Evolutionary conservation across 2,888 invertebrate genomes (phyloP).

Genomic region (Strigamia transsilvanica): DNA sequence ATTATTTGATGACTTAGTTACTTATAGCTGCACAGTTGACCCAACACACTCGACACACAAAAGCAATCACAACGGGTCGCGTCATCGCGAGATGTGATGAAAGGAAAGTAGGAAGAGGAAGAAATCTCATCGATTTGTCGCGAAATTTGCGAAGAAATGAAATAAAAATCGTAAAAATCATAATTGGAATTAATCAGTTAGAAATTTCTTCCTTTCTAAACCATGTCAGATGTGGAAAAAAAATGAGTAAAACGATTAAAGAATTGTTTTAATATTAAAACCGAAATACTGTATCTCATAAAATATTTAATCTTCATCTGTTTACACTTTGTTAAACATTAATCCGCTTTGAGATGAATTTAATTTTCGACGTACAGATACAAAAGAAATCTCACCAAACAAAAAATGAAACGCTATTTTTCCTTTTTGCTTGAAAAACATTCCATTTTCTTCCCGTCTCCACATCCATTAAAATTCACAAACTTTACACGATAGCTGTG

Average conservation of each 20-base stretch:
- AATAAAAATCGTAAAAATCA: background rate
- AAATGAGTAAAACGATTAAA: too few relatives aligned
- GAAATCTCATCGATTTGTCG: background rate
- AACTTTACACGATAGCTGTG: background rate
- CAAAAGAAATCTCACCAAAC: background rate
- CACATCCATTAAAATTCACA: conserved; percentile 4
- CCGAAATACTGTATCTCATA: too few relatives aligned
- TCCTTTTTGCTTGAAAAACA: background rate
- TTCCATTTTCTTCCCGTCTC: background rate
- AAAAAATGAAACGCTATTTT: background rate
- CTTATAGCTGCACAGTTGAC: background rate
- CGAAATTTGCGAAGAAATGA: background rate
- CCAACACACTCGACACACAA: background rate
- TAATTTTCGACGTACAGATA: too few relatives aligned
- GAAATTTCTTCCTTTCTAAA: too few relatives aligned
- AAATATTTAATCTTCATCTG: too few relatives aligned
- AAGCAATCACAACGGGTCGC: background rate
- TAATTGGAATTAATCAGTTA: too few relatives aligned
- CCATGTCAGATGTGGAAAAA: too few relatives aligned
- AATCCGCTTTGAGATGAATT: background rate
- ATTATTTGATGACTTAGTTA: background rate
- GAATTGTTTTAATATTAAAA: too few relatives aligned
- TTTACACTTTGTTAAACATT: background rate
- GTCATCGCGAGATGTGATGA: background rate
- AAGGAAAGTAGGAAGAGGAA: background rate